Conservation (phyloP, 2,888 invertebrate genomes). For the Blera fallax region DNA sequence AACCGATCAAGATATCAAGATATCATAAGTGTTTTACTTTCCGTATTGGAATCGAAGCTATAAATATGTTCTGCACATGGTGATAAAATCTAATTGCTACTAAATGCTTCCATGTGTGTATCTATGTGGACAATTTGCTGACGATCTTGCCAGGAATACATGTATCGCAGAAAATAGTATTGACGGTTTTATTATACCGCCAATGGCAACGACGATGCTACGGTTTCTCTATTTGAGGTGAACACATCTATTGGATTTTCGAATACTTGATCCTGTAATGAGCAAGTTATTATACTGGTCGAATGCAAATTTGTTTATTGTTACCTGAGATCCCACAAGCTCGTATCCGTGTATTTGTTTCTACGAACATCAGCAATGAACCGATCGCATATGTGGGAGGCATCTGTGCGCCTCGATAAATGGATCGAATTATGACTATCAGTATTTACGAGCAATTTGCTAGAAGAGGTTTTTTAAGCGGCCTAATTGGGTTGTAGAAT, state of each 20-base stretch:
- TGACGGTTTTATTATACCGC: constrained; percentile 4
- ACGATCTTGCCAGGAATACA: background rate
- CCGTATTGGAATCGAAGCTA: constrained; percentile 46
- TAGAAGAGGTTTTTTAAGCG: background rate
- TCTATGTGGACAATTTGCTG: constrained; percentile 6
- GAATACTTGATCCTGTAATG: background rate
- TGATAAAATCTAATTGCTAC: constrained; percentile 66
- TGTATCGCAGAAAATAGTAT: background rate
- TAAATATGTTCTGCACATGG: constrained; percentile 65
- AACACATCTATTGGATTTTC: background rate
- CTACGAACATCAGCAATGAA: background rate
- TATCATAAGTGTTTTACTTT: constrained; percentile 65
- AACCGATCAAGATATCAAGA: constrained; percentile 70
- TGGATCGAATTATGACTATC: background rate
- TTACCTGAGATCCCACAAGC: no score
- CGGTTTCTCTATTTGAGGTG: background rate
- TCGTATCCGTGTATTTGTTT: background rate
- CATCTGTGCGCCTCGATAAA: background rate
- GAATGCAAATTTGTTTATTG: constrained; percentile 3
- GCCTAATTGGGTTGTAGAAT: background rate
- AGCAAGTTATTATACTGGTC: background rate
- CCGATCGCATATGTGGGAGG: background rate
- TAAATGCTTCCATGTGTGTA: constrained; percentile 31
- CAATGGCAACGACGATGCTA: background rate
- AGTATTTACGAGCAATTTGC: background rate